Evolutionary conservation across 2,888 invertebrate species (phyloP).

Genomic region (Fragum sueziense): DNA sequence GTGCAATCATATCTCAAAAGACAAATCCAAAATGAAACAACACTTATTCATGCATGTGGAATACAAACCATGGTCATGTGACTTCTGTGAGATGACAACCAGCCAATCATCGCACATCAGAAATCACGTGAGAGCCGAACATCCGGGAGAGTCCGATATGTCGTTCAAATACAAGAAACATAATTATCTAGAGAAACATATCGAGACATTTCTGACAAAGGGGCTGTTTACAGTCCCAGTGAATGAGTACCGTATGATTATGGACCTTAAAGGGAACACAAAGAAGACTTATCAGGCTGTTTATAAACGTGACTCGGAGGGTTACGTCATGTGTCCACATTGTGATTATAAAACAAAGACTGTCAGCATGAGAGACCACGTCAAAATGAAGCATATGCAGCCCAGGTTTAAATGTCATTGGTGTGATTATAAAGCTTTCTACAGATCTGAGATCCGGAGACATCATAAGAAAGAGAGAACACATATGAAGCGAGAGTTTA

Average conservation of each 20-base stretch:
- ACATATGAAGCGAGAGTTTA: slow-evolving; percentile 48
- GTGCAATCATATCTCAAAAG: slow-evolving; percentile 62
- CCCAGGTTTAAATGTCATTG: slow-evolving; percentile 61
- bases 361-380: slow-evolving; percentile 57
- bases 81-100: slow-evolving; percentile 57
- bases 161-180: slow-evolving; percentile 57
- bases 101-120: slow-evolving; percentile 62
- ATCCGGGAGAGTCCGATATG: slow-evolving; percentile 40
- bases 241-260: slow-evolving; percentile 52
- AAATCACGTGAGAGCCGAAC: slow-evolving; percentile 58
- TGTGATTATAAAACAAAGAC: slow-evolving; percentile 56
- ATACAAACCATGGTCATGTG: slow-evolving; percentile 62
- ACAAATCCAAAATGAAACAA: slow-evolving; percentile 63
- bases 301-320: slow-evolving; percentile 46
- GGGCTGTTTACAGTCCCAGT: slow-evolving; percentile 60
- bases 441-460: slow-evolving; percentile 57
- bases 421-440: slow-evolving; percentile 57
- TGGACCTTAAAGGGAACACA: slow-evolving; percentile 60
- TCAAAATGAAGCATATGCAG: slow-evolving; percentile 61
- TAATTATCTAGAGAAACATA: slow-evolving; percentile 61
- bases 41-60: slow-evolving; percentile 62
- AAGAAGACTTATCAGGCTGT: slow-evolving; percentile 32
- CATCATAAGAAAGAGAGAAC: slow-evolving; percentile 58
- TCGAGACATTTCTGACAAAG: slow-evolving; percentile 52
- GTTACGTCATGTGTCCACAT: slow-evolving; percentile 50